Percentiles rank a stretch among this genome's conserved stretches.
These are phyloP conservation scores for Aplysia californica DNA, from an alignment of 1,140 invertebrate species.

Conservation along the genomic window DNA sequence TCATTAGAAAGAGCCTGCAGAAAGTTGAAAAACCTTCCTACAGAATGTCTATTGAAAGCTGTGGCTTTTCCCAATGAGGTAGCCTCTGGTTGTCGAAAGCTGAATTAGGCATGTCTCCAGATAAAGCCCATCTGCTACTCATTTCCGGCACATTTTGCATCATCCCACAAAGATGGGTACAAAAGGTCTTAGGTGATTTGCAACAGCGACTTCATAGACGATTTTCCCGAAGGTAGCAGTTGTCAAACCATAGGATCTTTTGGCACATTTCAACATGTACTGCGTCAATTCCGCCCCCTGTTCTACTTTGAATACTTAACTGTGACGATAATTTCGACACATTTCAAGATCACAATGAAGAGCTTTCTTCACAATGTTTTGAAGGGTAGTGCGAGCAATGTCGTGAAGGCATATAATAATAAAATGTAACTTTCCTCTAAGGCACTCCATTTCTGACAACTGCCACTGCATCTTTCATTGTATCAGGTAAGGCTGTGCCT, in stretches of 20 bases:
- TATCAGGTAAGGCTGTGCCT: too few relatives aligned
- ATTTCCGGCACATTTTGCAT: not conserved
- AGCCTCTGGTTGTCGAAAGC: not conserved
- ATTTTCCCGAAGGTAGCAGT: not conserved
- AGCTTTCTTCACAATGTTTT: not conserved
- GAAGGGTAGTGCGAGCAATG: not conserved
- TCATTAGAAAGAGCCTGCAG: too few relatives aligned
- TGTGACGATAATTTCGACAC: not conserved
- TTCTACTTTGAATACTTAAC: not conserved
- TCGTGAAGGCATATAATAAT: too few relatives aligned
- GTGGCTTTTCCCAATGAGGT: not conserved
- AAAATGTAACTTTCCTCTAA: too few relatives aligned
- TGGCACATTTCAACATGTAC: not conserved
- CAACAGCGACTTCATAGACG: not conserved
- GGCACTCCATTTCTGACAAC: too few relatives aligned
- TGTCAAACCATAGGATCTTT: not conserved
- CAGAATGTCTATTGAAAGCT: not conserved
- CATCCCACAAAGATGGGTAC: not conserved
- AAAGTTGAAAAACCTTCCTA: not conserved
- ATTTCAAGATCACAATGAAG: not conserved
- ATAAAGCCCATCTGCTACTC: not conserved
- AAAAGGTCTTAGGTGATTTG: not conserved
- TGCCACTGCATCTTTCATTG: too few relatives aligned
- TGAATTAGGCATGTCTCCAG: not conserved
- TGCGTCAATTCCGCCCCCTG: not conserved